Conservation (phyloP, 2,797 vertebrate genomes). For the Peromyscus attwateri region DNA sequence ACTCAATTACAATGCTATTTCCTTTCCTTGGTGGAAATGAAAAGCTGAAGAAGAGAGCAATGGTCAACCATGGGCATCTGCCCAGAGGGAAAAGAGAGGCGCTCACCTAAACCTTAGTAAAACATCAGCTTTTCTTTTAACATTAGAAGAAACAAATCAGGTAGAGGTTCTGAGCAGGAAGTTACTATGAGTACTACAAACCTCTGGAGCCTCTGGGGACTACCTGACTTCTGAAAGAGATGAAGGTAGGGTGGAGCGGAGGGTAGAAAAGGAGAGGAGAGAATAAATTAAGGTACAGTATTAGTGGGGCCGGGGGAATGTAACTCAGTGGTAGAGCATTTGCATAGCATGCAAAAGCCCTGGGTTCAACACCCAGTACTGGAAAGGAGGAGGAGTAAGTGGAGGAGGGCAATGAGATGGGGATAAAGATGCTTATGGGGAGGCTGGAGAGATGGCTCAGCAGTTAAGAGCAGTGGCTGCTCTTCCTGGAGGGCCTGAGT, state of each 20-base stretch:
- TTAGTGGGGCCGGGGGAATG: neutral
- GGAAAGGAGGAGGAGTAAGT: neutral
- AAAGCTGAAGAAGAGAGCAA: constrained; percentile 10
- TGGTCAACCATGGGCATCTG: neutral
- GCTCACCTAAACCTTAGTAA: constrained; percentile 21
- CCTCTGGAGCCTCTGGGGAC: neutral
- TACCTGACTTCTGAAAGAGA: constrained; percentile 7
- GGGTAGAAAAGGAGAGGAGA: neutral
- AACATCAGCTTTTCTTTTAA: constrained; percentile 19
- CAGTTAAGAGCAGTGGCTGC: neutral
- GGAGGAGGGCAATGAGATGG: too few relatives aligned
- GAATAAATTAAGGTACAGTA: neutral
- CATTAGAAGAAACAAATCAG: constrained; percentile 41
- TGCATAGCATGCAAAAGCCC: neutral
- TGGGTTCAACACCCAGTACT: neutral
- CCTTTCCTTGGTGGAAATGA: neutral
- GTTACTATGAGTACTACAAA: neutral
- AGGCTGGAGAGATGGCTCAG: neutral
- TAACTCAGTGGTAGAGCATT: too few relatives aligned
- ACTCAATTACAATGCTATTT: neutral
- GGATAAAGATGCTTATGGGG: neutral
- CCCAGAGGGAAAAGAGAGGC: neutral
- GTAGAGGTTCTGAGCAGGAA: constrained; percentile 34
- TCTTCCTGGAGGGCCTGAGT: neutral
- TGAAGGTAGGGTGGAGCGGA: neutral